Percentiles rank a stretch among this genome's conserved stretches.
These are phyloP conservation scores for Tillus elongatus DNA, from an alignment of 2,888 invertebrate species.

Conservation along the genomic window DNA sequence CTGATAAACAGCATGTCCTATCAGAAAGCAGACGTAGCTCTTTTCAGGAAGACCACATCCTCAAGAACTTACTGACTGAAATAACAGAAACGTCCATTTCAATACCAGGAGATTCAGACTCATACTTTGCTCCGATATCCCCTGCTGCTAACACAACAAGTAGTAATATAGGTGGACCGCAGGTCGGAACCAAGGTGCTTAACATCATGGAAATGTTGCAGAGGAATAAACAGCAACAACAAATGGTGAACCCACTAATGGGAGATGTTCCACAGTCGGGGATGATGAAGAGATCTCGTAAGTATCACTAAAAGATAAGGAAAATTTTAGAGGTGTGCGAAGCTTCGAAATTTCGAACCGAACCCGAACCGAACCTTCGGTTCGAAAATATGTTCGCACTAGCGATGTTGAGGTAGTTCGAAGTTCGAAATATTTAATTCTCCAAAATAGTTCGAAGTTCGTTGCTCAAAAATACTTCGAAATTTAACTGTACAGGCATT, in stretches of 20 bases:
- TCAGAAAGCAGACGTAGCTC: slow-evolving; percentile 44
- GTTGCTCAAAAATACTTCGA: no score
- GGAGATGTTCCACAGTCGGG: no score
- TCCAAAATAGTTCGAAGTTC: no score
- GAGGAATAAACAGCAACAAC: slow-evolving; percentile 50
- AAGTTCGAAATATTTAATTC: no score
- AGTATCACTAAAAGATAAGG: background rate
- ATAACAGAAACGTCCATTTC: slow-evolving; percentile 42
- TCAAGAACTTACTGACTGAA: slow-evolving; percentile 58
- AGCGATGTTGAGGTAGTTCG: no score
- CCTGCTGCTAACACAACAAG: slow-evolving; percentile 50
- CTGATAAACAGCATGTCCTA: slow-evolving; percentile 35
- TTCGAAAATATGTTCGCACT: no score
- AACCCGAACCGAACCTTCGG: no score
- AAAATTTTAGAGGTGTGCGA: no score
- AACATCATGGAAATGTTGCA: slow-evolving; percentile 63
- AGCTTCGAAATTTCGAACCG: no score
- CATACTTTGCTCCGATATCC: slow-evolving; percentile 63
- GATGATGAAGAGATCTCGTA: slow-evolving; percentile 4
- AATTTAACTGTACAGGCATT: no score
- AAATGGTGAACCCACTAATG: no score
- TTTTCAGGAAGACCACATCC: slow-evolving; percentile 49
- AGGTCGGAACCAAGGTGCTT: slow-evolving; percentile 29
- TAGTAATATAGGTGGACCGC: slow-evolving; percentile 15
- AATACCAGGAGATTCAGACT: slow-evolving; percentile 46